Percentiles rank a stretch among this genome's conserved stretches.
These are phyloP conservation scores for Sminthurinus signatus DNA, from an alignment of 1,140 invertebrate genomes.

Conservation along the genomic window DNA sequence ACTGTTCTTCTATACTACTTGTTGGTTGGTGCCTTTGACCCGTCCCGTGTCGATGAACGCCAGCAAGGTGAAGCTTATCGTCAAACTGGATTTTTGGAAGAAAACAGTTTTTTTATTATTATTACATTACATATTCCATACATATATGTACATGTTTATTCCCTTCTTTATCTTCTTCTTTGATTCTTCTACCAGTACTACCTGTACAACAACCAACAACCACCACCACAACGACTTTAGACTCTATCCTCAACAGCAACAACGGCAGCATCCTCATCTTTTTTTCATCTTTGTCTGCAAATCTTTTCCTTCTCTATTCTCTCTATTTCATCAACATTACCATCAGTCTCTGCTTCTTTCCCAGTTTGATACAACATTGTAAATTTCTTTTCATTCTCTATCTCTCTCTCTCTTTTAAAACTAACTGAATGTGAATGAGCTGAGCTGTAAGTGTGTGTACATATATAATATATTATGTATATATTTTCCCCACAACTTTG, in stretches of 20 bases:
- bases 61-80: conserved; percentile 29
- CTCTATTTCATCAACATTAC: too few relatives aligned
- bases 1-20: too few relatives aligned
- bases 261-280: neutral
- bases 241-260: too few relatives aligned
- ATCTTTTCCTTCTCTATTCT: too few relatives aligned
- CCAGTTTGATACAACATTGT: too few relatives aligned
- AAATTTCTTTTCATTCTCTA: too few relatives aligned
- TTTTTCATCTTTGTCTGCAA: too few relatives aligned
- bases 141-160: neutral
- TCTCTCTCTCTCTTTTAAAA: neutral
- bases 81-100: conserved; percentile 34
- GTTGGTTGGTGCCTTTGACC: conserved; percentile 36
- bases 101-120: conserved; percentile 31
- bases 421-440: conserved; percentile 8
- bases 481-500: conserved; percentile 3
- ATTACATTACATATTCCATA: neutral
- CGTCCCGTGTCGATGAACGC: conserved; percentile 27
- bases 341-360: too few relatives aligned
- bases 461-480: too few relatives aligned
- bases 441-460: too few relatives aligned
- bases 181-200: neutral
- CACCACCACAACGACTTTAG: too few relatives aligned
- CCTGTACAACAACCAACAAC: too few relatives aligned
- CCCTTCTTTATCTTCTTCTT: neutral